Conservation (phyloP, 2,113 vertebrate genomes). For the Muntiacus muntjak region DNA sequence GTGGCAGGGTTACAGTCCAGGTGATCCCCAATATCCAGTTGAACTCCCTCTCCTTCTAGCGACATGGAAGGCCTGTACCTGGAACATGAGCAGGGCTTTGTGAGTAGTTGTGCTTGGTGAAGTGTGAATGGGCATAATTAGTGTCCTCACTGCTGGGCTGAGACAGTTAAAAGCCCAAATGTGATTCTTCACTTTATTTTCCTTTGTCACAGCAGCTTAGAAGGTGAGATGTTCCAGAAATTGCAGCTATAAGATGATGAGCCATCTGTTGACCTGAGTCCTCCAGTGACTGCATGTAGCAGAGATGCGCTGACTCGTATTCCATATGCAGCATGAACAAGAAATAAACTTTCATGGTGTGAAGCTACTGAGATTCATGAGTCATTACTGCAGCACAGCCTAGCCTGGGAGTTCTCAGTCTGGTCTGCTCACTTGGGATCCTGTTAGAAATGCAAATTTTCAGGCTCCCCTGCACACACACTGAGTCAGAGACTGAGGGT, state of each 20-base stretch:
- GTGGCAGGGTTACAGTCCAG: rapidly evolving
- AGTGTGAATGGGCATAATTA: neutral
- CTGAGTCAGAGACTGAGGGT: neutral
- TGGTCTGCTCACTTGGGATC: neutral
- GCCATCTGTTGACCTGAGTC: neutral
- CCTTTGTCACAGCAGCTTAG: neutral
- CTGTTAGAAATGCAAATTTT: neutral
- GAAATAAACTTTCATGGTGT: neutral
- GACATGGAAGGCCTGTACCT: neutral
- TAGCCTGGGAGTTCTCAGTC: neutral
- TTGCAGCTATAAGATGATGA: neutral
- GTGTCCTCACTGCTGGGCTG: neutral
- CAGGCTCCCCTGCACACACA: neutral
- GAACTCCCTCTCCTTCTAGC: neutral
- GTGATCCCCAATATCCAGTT: too few relatives aligned
- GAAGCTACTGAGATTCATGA: neutral
- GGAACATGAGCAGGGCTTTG: neutral
- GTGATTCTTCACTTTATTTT: neutral
- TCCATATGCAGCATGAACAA: neutral
- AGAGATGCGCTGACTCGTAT: neutral
- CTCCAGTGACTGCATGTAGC: neutral
- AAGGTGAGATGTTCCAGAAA: neutral
- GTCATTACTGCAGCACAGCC: neutral
- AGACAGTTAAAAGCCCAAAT: neutral
- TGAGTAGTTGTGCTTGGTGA: neutral